Conservation (phyloP, 2,797 vertebrate genomes). For the Eurystomus glaucurus region DNA sequence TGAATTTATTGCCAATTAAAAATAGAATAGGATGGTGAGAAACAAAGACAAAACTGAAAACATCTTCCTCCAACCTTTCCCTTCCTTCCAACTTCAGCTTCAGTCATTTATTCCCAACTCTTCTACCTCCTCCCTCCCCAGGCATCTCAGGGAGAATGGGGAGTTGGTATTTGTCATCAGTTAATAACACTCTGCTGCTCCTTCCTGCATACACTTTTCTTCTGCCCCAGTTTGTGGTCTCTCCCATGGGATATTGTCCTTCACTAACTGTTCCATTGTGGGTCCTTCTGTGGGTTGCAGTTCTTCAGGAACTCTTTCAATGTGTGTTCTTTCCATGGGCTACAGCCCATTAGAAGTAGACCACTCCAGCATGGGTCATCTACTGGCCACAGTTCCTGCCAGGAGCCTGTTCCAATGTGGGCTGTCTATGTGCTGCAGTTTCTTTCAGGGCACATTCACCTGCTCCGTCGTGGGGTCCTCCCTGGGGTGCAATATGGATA, state of each 20-base stretch:
- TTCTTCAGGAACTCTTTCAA: not conserved
- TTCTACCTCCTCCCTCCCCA: not conserved
- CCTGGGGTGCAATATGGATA: not conserved
- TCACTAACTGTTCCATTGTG: not conserved
- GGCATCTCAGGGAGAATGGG: not conserved
- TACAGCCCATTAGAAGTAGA: not conserved
- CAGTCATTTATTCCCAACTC: not conserved
- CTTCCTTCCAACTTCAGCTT: not conserved
- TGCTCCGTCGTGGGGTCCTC: fast-evolving
- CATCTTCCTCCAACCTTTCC: fast-evolving
- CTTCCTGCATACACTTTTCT: not conserved
- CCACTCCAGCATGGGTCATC: fast-evolving
- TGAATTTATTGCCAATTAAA: not conserved
- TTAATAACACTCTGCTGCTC: not conserved
- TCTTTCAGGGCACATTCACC: not conserved
- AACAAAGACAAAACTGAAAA: not conserved
- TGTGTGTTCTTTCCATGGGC: fast-evolving
- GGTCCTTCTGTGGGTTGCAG: fast-evolving
- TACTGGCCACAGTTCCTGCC: not conserved
- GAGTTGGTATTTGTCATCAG: fast-evolving
- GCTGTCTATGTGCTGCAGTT: not conserved
- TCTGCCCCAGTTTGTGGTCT: fast-evolving
- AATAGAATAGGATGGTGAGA: not conserved
- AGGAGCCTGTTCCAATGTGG: not conserved
- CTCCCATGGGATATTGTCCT: not conserved